These are phyloP conservation scores for Epicampocera succincta DNA, from an alignment of 2,888 invertebrate genomes.

Conservation along the genomic window DNA sequence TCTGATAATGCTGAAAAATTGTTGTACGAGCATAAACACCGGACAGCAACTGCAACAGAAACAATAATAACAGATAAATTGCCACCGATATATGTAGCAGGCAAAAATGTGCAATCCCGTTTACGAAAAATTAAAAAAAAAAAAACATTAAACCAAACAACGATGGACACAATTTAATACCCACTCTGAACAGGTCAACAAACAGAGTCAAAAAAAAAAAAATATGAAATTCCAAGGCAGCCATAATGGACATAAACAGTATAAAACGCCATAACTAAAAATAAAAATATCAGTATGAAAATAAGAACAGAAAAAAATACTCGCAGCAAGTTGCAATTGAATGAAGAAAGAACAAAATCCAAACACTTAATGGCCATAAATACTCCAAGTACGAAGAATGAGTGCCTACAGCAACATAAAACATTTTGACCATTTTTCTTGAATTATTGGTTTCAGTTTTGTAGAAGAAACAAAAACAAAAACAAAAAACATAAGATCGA, in stretches of 20 bases:
- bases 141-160: constrained; percentile 34
- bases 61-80: constrained; percentile 58
- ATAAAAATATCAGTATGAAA: constrained; percentile 43
- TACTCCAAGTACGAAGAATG: constrained; percentile 37
- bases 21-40: constrained; percentile 26
- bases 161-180: constrained; percentile 52
- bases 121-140: not conserved
- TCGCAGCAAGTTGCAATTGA: constrained; percentile 12
- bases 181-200: constrained; percentile 49
- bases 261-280: constrained; percentile 64
- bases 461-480: not conserved
- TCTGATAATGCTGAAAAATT: constrained; percentile 42
- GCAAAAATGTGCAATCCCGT: constrained; percentile 40
- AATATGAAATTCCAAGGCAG: constrained; percentile 56
- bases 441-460: constrained; percentile 59
- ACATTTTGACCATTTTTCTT: constrained; percentile 63
- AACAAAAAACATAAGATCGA: not conserved
- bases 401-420: constrained; percentile 53
- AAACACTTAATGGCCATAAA: constrained; percentile 50
- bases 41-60: constrained; percentile 10
- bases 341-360: constrained; percentile 10
- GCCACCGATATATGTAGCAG: constrained; percentile 51
- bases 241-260: constrained; percentile 64
- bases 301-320: constrained; percentile 7
- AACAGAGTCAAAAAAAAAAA: constrained; percentile 27